These are phyloP conservation scores for Scartelaos histophorus DNA, from an alignment of 2,113 vertebrate species.

Conservation along the genomic window DNA sequence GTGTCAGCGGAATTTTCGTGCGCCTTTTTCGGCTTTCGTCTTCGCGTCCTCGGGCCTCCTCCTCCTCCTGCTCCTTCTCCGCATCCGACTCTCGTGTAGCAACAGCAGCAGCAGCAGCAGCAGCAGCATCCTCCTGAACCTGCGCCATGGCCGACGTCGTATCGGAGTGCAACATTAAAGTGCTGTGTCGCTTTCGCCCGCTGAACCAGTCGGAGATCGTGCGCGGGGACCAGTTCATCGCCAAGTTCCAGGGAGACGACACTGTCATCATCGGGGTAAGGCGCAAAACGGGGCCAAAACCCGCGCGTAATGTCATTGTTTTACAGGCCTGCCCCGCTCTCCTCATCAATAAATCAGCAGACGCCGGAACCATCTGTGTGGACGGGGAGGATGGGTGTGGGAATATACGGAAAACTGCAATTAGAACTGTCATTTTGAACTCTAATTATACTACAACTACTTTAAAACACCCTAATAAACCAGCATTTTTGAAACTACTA, in stretches of 20 bases:
- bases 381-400: neutral
- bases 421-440: too few relatives aligned
- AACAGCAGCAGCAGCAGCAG: neutral
- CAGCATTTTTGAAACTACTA: too few relatives aligned
- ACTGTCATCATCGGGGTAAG: conserved; percentile 83
- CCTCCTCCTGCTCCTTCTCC: conserved; percentile 32
- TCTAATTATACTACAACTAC: too few relatives aligned
- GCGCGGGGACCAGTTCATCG: conserved; percentile 84
- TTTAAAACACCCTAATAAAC: too few relatives aligned
- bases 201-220: conserved; percentile 85
- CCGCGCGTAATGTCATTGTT: conserved; percentile 40
- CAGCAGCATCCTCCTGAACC: conserved; percentile 26
- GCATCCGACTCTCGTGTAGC: neutral
- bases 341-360: conserved; percentile 63
- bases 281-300: conserved; percentile 14
- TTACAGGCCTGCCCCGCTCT: conserved; percentile 30
- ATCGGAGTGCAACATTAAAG: conserved; percentile 87
- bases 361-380: conserved; percentile 30
- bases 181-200: conserved; percentile 88
- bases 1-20: conserved; percentile 7
- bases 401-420: neutral
- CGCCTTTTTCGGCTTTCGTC: neutral
- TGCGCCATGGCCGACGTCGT: conserved; percentile 82
- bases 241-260: conserved; percentile 86
- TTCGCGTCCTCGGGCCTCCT: conserved; percentile 21